Conservation (phyloP, 2,888 invertebrate genomes). For the Griposia aprilina region DNA sequence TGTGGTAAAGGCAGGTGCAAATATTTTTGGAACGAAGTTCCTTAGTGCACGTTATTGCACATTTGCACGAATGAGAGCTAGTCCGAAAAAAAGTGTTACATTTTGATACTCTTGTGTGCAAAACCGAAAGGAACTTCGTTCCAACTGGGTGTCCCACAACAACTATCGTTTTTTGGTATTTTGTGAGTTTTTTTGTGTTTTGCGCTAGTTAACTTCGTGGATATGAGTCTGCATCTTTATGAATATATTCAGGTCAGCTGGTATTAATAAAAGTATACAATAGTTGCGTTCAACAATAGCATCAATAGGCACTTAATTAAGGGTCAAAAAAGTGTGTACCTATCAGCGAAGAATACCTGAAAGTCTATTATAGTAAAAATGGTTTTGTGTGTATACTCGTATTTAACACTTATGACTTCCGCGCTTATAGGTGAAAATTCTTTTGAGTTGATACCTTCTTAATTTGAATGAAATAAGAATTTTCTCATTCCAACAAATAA, state of each 20-base stretch:
- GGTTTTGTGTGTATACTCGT: neutral
- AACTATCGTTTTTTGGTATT: neutral
- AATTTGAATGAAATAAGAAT: neutral
- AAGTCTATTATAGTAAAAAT: neutral
- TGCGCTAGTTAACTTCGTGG: too few species aligned
- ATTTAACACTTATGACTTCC: neutral
- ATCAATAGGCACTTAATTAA: neutral
- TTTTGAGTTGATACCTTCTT: neutral
- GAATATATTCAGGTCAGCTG: too few species aligned
- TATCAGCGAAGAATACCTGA: neutral
- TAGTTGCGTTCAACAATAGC: neutral
- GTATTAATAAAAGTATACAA: neutral
- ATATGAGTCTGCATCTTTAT: too few species aligned
- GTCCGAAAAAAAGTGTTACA: too few species aligned
- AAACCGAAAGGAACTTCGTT: neutral
- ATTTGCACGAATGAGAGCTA: neutral
- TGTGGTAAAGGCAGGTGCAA: neutral
- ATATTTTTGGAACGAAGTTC: neutral
- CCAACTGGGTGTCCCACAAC: too few species aligned
- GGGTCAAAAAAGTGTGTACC: neutral
- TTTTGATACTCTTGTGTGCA: neutral
- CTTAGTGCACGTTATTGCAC: neutral
- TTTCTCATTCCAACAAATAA: slow-evolving; percentile 16
- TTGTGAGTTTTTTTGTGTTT: neutral
- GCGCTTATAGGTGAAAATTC: neutral